These are phyloP conservation scores for Eucriotettix oculatus DNA, from an alignment of 2,888 invertebrate genomes.

Conservation along the genomic window DNA sequence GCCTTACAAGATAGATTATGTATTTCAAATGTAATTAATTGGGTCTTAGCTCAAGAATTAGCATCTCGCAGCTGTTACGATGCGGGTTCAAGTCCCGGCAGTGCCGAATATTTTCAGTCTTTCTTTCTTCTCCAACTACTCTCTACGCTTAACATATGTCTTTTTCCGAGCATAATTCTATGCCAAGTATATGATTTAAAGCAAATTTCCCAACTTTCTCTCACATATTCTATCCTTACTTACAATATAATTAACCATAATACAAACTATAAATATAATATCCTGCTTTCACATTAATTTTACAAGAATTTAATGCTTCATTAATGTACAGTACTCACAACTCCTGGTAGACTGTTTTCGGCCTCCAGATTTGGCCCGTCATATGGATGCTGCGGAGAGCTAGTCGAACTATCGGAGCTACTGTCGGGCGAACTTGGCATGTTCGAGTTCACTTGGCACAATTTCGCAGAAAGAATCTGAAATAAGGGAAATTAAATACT, in stretches of 20 bases:
- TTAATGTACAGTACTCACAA: conserved; percentile 37
- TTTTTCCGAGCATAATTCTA: too few relatives aligned
- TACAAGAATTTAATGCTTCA: background rate
- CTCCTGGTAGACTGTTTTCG: conserved; percentile 80
- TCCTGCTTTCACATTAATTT: background rate
- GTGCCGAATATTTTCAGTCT: too few relatives aligned
- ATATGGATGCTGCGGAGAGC: conserved; percentile 75
- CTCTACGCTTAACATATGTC: too few relatives aligned
- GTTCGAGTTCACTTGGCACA: conserved; percentile 53
- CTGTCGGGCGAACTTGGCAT: conserved; percentile 75
- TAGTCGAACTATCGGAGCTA: conserved; percentile 86
- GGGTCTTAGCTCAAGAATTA: too few relatives aligned
- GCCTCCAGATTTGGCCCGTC: conserved; percentile 66
- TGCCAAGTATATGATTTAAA: too few relatives aligned
- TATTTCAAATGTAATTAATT: background rate
- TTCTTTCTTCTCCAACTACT: too few relatives aligned
- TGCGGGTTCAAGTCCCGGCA: too few relatives aligned
- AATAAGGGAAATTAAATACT: conserved; percentile 11
- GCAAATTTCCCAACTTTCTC: too few relatives aligned
- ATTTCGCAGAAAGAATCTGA: conserved; percentile 56
- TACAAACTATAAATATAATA: background rate
- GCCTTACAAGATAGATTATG: background rate
- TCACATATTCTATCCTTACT: too few relatives aligned
- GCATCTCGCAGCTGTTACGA: too few relatives aligned
- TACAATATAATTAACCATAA: background rate